These are phyloP conservation scores for Creontiades dilutus DNA, from an alignment of 2,888 invertebrate genomes.

Conservation along the genomic window DNA sequence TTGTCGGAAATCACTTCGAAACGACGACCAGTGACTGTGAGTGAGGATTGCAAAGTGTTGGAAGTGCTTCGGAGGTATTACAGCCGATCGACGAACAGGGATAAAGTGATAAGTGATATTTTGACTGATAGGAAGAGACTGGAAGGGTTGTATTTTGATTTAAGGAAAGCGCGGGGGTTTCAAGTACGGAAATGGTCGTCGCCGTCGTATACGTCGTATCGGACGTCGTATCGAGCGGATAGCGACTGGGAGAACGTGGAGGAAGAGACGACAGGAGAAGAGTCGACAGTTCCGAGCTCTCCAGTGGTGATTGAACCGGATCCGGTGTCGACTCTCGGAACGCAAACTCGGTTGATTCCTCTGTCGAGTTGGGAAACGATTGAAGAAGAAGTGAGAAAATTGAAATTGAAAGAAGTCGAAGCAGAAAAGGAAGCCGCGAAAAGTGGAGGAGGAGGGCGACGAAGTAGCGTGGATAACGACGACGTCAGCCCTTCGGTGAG, in stretches of 20 bases:
- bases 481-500: conserved; percentile 92
- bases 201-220: conserved; percentile 70
- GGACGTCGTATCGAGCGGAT: conserved; percentile 74
- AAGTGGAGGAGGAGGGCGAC: conserved; percentile 75
- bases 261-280: conserved; percentile 76
- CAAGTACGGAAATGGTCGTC: conserved; percentile 77
- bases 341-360: conserved; percentile 83
- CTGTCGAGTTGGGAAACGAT: conserved; percentile 80
- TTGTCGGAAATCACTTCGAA: conserved; percentile 78
- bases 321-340: conserved; percentile 80
- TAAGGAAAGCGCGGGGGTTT: conserved; percentile 84
- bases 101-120: conserved; percentile 86
- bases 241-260: conserved; percentile 74
- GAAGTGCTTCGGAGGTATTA: conserved; percentile 86
- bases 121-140: conserved; percentile 86
- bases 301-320: conserved; percentile 84
- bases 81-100: conserved; percentile 83
- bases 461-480: conserved; percentile 89
- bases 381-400: conserved; percentile 80
- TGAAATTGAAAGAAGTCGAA: conserved; percentile 79
- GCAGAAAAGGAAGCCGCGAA: conserved; percentile 78
- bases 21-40: conserved; percentile 78
- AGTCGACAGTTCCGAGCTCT: conserved; percentile 77
- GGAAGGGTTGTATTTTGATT: conserved; percentile 86
- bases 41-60: conserved; percentile 82